Evolutionary conservation across 2,113 vertebrate species (phyloP).

Genomic region (Prolemur simus): DNA sequence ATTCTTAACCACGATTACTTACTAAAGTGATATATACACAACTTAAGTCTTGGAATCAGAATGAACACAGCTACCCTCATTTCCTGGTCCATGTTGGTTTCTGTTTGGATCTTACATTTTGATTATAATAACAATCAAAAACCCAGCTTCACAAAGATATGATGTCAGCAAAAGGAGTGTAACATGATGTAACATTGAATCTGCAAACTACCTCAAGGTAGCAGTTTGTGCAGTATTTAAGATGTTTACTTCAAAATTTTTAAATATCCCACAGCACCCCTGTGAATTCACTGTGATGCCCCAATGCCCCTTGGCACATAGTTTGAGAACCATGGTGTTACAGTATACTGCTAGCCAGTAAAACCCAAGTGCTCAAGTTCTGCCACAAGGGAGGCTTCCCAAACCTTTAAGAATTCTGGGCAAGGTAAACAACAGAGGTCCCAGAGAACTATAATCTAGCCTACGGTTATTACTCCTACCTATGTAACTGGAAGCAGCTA

Average conservation of each 20-base stretch:
- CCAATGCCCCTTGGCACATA: background rate
- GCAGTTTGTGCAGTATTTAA: background rate
- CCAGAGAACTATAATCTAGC: background rate
- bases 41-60: background rate
- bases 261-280: background rate
- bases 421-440: background rate
- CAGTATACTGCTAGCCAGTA: background rate
- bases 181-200: background rate
- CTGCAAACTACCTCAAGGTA: background rate
- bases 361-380: background rate
- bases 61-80: background rate
- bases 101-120: background rate
- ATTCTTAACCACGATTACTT: constrained; percentile 10
- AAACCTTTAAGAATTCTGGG: background rate
- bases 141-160: background rate
- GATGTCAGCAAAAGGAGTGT: background rate
- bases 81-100: background rate
- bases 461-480: background rate
- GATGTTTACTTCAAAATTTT: background rate
- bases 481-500: background rate
- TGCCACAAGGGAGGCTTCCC: background rate
- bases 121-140: background rate
- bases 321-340: background rate
- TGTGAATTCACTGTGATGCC: background rate
- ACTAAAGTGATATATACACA: background rate